Conservation (phyloP, 2,797 vertebrate genomes). For the Perdix hodgsoniae region DNA sequence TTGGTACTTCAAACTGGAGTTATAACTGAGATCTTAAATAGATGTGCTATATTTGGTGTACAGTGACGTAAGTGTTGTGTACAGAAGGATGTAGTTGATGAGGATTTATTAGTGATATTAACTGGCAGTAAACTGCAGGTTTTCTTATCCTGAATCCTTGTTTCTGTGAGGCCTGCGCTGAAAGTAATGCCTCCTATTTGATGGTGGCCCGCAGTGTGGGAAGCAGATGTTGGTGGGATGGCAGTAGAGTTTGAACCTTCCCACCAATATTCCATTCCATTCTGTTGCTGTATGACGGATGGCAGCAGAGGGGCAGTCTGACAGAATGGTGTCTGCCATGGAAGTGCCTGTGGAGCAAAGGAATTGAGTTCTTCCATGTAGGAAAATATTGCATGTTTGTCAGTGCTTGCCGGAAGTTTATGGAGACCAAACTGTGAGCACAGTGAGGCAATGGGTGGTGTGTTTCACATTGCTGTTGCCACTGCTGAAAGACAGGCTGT, state of each 20-base stretch:
- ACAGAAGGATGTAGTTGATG: neutral
- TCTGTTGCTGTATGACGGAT: neutral
- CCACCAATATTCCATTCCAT: neutral
- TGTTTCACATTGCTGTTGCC: neutral
- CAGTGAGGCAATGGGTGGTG: neutral
- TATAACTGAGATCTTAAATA: neutral
- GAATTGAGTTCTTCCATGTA: neutral
- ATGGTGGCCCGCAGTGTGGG: neutral
- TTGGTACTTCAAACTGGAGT: neutral
- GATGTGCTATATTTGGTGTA: neutral
- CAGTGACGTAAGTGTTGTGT: neutral
- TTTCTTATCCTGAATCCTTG: neutral
- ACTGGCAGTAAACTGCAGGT: neutral
- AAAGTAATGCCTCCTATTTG: neutral
- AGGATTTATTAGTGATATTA: neutral
- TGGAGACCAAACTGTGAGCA: neutral
- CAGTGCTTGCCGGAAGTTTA: neutral
- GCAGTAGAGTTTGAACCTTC: neutral
- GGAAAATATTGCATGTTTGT: neutral
- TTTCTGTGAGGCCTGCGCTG: neutral
- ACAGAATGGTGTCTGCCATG: neutral
- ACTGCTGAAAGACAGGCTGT: neutral
- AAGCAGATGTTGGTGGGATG: neutral
- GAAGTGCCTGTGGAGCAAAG: neutral
- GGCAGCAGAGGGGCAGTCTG: neutral